phyloP scores from a whole-genome alignment of 2,113 vertebrate genomes.

The Chloroceryle aenea region DNA sequence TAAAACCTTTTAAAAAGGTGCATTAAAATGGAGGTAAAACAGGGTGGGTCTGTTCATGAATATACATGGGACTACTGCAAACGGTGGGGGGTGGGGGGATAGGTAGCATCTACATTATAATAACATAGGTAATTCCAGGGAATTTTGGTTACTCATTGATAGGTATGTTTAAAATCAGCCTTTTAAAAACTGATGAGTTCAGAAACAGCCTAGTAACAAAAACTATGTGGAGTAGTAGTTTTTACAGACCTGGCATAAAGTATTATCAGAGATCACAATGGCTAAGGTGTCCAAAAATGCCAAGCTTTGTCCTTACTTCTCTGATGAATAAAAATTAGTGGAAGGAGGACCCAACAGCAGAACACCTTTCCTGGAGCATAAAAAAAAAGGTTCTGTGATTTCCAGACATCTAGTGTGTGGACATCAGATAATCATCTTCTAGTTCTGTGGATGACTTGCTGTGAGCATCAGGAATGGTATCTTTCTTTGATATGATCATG shows the following conservation, averaged over 20 bases:
- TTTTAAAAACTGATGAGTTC: not conserved
- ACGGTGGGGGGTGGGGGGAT: not conserved
- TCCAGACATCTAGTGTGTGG: not conserved
- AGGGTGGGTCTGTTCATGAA: not conserved
- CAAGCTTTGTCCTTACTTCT: rapidly evolving
- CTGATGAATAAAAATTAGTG: not conserved
- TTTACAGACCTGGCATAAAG: not conserved
- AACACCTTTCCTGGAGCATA: not conserved
- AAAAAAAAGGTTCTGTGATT: not conserved
- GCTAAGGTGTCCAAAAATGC: not conserved
- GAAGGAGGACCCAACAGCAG: not conserved
- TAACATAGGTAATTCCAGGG: not conserved
- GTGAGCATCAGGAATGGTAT: not conserved
- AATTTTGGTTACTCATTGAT: not conserved
- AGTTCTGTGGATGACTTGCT: not conserved
- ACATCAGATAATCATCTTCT: not conserved
- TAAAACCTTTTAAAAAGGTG: not conserved
- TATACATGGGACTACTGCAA: not conserved
- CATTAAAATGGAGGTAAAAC: not conserved
- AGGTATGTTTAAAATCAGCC: not conserved
- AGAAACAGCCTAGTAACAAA: not conserved
- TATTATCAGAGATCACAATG: not conserved
- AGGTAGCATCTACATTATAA: not conserved
- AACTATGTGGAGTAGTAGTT: not conserved
- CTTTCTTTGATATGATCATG: not conserved